A percentile compares a stretch with the other conserved stretches of the same genome.
Evolutionary conservation across 2,888 invertebrate species (phyloP).

Genomic region (Acheta domesticus): DNA sequence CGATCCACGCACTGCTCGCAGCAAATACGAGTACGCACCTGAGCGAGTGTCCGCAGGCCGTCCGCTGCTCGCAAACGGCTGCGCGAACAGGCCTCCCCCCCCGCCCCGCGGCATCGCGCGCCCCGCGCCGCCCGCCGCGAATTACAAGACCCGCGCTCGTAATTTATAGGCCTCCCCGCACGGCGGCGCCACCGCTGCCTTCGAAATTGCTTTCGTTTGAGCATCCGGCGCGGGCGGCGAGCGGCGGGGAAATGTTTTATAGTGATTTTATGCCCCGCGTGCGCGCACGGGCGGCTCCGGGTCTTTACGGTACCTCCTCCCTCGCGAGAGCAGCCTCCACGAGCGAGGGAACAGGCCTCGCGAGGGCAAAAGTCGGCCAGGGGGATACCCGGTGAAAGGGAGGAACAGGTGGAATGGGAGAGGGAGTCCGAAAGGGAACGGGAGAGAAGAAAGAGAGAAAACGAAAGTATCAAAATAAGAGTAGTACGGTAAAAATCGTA

Average conservation of each 20-base stretch:
- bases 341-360: not conserved
- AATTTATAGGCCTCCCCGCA: constrained; percentile 1
- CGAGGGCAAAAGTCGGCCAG: no score
- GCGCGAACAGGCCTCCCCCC: not conserved
- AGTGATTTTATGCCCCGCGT: constrained; percentile 2
- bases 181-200: not conserved
- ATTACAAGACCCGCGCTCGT: not conserved
- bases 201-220: not conserved
- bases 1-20: no score
- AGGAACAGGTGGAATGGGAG: no score
- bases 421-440: no score
- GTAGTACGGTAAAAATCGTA: no score
- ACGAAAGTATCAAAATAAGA: no score
- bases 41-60: not conserved
- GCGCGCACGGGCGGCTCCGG: not conserved
- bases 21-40: not conserved
- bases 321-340: not conserved
- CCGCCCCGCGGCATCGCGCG: not conserved
- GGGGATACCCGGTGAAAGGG: no score
- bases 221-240: not conserved
- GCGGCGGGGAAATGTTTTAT: not conserved
- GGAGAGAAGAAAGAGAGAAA: no score
- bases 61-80: not conserved
- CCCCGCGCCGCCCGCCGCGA: not conserved
- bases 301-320: not conserved